phyloP scores from a whole-genome alignment of 2,888 invertebrate species.

The Zhengitettix transpicula region DNA sequence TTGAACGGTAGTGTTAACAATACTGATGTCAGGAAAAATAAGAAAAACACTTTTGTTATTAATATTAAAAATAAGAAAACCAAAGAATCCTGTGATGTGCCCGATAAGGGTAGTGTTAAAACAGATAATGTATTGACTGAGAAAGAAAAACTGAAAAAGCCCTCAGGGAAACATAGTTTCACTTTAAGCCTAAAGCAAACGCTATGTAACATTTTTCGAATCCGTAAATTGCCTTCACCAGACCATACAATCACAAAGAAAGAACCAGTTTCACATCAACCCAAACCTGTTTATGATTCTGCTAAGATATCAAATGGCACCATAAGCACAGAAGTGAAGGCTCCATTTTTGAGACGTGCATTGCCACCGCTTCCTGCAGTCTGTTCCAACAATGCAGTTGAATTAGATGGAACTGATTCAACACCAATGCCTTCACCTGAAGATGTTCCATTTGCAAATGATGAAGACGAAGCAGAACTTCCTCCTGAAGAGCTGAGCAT shows the following conservation, averaged over 20 bases:
- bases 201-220: constrained; percentile 69
- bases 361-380: constrained; percentile 46
- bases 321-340: constrained; percentile 22
- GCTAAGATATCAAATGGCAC: background rate
- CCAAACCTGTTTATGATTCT: background rate
- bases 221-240: constrained; percentile 37
- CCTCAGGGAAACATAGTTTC: constrained; percentile 40
- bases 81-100: constrained; percentile 21
- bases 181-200: constrained; percentile 66
- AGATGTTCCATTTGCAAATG: constrained; percentile 23
- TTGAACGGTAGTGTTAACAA: background rate
- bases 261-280: background rate
- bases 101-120: constrained; percentile 3
- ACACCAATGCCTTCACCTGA: constrained; percentile 5
- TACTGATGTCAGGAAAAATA: constrained; percentile 27
- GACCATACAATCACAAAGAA: constrained; percentile 27
- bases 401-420: background rate
- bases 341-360: constrained; percentile 45
- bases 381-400: constrained; percentile 5
- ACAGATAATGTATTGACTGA: constrained; percentile 14
- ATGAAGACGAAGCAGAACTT: constrained; percentile 29
- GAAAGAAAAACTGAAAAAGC: constrained; percentile 41
- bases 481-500: constrained; percentile 34
- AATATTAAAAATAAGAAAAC: constrained; percentile 44
- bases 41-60: constrained; percentile 38